A percentile compares a stretch with the other conserved stretches of the same genome.
phyloP scores from a whole-genome alignment of 2,797 vertebrate genomes.

The Chelmon rostratus region DNA sequence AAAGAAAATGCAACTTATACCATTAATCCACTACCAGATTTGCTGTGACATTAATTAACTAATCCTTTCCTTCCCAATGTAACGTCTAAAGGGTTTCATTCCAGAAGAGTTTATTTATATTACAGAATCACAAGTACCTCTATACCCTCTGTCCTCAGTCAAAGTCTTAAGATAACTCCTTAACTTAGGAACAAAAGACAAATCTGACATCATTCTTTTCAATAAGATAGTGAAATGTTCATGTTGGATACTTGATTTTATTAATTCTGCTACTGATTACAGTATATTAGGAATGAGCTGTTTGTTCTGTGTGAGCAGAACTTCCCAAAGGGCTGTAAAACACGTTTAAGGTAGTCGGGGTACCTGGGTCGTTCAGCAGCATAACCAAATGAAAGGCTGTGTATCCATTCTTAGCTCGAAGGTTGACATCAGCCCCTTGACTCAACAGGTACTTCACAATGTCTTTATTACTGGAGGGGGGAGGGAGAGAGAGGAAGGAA shows the following conservation, averaged over 20 bases:
- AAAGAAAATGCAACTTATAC: too few relatives aligned
- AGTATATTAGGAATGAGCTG: not conserved
- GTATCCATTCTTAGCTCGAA: conserved; percentile 96
- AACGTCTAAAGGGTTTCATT: not conserved
- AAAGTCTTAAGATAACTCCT: too few relatives aligned
- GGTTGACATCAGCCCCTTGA: conserved; percentile 94
- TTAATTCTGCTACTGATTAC: not conserved
- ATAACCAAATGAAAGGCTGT: conserved; percentile 98
- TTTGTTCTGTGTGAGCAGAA: not conserved
- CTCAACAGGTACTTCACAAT: conserved; percentile 95
- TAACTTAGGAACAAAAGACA: too few relatives aligned
- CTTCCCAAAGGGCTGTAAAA: not conserved
- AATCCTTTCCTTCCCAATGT: not conserved
- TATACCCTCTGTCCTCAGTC: not conserved
- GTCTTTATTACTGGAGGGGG: conserved; percentile 91
- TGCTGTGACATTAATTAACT: not conserved
- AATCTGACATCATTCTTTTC: too few relatives aligned
- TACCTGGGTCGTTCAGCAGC: conserved; percentile 95
- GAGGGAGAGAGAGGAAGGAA: not conserved
- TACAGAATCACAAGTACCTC: not conserved
- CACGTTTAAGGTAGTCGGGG: not conserved
- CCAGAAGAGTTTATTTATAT: not conserved
- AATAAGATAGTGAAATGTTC: too few relatives aligned
- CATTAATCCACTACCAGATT: not conserved
- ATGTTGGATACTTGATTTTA: not conserved